Base-by-base conservation (phyloP, 1,140 invertebrate species). In the Pissodes strobi region DNA sequence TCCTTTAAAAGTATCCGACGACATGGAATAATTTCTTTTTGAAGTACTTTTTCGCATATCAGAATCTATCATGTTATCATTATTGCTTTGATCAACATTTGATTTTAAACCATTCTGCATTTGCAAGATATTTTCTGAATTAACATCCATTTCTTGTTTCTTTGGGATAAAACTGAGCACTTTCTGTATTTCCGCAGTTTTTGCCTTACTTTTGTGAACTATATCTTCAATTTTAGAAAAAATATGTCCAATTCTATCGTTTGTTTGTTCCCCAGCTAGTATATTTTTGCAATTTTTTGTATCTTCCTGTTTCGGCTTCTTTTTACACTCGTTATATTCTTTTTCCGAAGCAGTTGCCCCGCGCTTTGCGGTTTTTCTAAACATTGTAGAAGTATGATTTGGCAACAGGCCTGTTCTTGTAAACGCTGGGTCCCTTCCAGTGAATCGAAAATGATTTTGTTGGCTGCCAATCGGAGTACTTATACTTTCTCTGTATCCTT, bases 11-110 rank as follows among this genome's bases (percentile, higher is more conserved):
- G 21, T 46, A 23, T 59, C 45, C 0, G 57, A 48, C 5, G 57
- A 61, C 48, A 61, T 61, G 2, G 18, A 15, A 27, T 61, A 61
- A 23, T 17, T 17, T 38, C 43, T 22, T 27, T 61, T 39, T 18
- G 18, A 23, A 19, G 4, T 17, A 12, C 34, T 21, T n/a, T n/a
- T n/a, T n/a, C n/a, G n/a, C n/a, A n/a, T n/a, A n/a, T n/a, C n/a
- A n/a, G n/a, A n/a, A n/a, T n/a, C n/a, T n/a, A n/a, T n/a, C n/a
- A n/a, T 41, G 15, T n/a, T 41, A 13, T 9, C 5, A 8, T 41
- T 41, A 15, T 15, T 39, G 37, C 37, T 39, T 39, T 6, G 5
- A 6, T n/a, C 6, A 13, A 5, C n/a, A 1, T 5, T 2, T 10
- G 6, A 15, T 5, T 12, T 39, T 39, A 39, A 39, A n/a, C 37